Percentiles rank a stretch among this genome's conserved stretches.
phyloP scores from a whole-genome alignment of 2,113 vertebrate genomes.

The Taurulus bubalis region DNA sequence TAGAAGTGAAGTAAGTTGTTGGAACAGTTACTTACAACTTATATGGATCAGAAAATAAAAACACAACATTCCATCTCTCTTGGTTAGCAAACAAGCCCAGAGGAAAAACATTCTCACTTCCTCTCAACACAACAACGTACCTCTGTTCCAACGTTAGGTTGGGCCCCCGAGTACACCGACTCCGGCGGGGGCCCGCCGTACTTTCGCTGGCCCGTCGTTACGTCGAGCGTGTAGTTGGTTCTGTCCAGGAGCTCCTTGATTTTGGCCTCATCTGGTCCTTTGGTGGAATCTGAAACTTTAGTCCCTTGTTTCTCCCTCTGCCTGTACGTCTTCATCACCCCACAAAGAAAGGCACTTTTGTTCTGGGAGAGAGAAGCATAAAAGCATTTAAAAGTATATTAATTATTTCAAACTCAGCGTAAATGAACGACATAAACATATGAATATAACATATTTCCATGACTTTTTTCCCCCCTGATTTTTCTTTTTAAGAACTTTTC shows the following conservation, averaged over 20 bases:
- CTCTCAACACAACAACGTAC: conserved; percentile 71
- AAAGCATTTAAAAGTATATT: too few species aligned
- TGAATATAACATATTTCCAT: too few species aligned
- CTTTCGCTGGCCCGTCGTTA: conserved; percentile 97
- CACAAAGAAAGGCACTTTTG: conserved; percentile 99
- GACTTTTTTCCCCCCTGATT: too few species aligned
- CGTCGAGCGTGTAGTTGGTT: conserved; percentile 96
- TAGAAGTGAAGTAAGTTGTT: too few species aligned
- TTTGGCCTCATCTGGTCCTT: conserved; percentile 98
- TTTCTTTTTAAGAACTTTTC: too few species aligned
- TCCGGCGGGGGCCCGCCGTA: conserved; percentile 97
- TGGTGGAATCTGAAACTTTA: conserved; percentile 94
- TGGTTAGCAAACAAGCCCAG: too few species aligned
- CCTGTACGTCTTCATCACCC: conserved; percentile 99
- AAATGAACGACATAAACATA: too few species aligned
- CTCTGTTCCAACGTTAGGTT: conserved; percentile 96
- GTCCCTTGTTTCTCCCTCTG: conserved; percentile 99
- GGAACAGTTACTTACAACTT: too few species aligned
- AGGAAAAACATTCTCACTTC: background rate
- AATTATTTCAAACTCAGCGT: too few species aligned
- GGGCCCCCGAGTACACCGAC: conserved; percentile 90
- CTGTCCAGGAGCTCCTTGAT: conserved; percentile 97
- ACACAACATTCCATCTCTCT: too few species aligned
- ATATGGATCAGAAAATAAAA: too few species aligned
- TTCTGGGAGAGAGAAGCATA: conserved; percentile 87